Percentiles rank a stretch among this genome's conserved stretches.
Evolutionary conservation across 2,113 vertebrate species (phyloP).

Genomic region (Speoplatyrhinus poulsoni): DNA sequence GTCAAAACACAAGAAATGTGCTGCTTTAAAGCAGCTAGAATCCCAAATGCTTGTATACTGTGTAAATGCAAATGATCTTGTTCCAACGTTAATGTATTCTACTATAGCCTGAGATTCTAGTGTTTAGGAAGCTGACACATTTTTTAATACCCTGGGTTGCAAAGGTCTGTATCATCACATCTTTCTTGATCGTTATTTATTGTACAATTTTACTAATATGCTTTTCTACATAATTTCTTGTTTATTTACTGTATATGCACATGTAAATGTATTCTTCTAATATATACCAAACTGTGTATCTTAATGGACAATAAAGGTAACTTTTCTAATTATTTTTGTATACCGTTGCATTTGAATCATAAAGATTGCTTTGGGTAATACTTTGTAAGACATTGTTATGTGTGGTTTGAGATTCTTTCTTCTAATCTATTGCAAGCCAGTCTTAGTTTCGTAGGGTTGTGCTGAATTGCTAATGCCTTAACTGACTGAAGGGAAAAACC

Average conservation of each 20-base stretch:
- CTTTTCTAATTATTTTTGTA: too few relatives aligned
- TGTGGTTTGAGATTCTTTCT: too few relatives aligned
- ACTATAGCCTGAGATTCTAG: conserved; percentile 30
- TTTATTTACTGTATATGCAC: background rate
- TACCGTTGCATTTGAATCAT: too few relatives aligned
- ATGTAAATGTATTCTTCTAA: too few relatives aligned
- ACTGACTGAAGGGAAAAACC: too few relatives aligned
- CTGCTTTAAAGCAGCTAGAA: conserved; percentile 3
- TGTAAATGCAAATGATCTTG: conserved; percentile 32
- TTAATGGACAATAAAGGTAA: too few relatives aligned
- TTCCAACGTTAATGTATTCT: conserved; percentile 41
- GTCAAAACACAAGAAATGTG: background rate
- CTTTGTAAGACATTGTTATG: too few relatives aligned
- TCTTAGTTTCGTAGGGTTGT: too few relatives aligned
- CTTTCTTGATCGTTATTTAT: conserved; percentile 5
- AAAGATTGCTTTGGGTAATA: too few relatives aligned
- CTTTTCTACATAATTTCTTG: background rate
- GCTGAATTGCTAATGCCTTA: too few relatives aligned
- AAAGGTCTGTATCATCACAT: conserved; percentile 27
- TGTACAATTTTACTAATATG: background rate
- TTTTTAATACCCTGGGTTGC: conserved; percentile 35
- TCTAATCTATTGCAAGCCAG: too few relatives aligned
- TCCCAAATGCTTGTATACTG: background rate
- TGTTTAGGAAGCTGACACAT: conserved; percentile 24
- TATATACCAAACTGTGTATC: too few relatives aligned